Conservation (phyloP, 2,888 invertebrate genomes). For the Eledona agricola region DNA sequence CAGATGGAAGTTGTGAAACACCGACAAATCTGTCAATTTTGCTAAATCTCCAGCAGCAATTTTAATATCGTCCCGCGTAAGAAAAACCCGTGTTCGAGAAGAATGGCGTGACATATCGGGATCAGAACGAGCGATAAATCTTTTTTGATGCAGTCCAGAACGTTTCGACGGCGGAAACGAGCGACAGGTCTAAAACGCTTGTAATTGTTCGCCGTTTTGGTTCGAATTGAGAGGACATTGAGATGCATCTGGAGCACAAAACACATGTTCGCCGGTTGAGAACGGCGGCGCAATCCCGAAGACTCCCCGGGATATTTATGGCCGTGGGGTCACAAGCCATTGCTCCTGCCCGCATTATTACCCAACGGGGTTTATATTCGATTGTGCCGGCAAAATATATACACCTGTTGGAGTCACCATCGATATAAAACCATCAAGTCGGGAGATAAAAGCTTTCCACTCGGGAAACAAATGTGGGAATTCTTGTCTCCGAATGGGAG, state of each 20-base stretch:
- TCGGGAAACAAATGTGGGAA: slow-evolving; percentile 27
- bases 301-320: slow-evolving; percentile 62
- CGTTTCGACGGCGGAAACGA: slow-evolving; percentile 48
- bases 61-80: too few species aligned
- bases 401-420: slow-evolving; percentile 61
- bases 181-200: slow-evolving; percentile 44
- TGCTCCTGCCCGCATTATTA: slow-evolving; percentile 64
- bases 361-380: slow-evolving; percentile 62
- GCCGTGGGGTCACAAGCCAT: slow-evolving; percentile 63
- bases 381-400: slow-evolving; percentile 63
- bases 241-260: slow-evolving; percentile 48
- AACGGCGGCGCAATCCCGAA: slow-evolving; percentile 54
- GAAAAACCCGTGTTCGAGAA: too few species aligned
- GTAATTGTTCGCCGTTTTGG: slow-evolving; percentile 37
- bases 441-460: slow-evolving; percentile 29
- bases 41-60: too few species aligned
- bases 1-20: too few species aligned
- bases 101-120: too few species aligned
- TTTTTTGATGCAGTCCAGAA: too few species aligned
- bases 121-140: slow-evolving; percentile 31
- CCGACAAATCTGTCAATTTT: too few species aligned
- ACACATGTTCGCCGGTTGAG: slow-evolving; percentile 42
- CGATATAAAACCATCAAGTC: slow-evolving; percentile 33
- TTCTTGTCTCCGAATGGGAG: too few species aligned
- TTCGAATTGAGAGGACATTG: slow-evolving; percentile 43